Conservation (phyloP, 2,888 invertebrate species). For the Cantharis rustica region DNA sequence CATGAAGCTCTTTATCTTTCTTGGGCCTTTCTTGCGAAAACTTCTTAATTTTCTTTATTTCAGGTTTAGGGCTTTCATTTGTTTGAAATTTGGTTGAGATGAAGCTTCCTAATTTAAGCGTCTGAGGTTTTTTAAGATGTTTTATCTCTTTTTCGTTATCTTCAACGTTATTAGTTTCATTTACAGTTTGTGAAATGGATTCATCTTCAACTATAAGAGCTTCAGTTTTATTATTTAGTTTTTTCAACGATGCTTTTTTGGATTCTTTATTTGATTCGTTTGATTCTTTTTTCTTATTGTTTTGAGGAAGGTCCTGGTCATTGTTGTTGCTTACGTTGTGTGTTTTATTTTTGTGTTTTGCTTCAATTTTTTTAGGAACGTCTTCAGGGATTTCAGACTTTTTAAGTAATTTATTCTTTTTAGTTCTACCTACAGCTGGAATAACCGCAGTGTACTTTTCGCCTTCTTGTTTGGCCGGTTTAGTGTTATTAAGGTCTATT, state of each 20-base stretch:
- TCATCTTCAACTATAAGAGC: conserved; percentile 62
- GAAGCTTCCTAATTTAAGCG: background rate
- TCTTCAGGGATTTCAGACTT: conserved; percentile 35
- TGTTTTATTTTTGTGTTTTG: conserved; percentile 12
- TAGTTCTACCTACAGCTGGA: conserved; percentile 49
- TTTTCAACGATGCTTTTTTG: conserved; percentile 25
- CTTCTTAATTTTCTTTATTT: conserved; percentile 11
- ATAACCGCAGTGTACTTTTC: conserved; percentile 48
- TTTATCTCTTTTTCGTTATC: conserved; percentile 39
- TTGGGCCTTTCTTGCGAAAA: background rate
- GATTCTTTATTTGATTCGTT: conserved; percentile 5
- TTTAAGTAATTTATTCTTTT: conserved; percentile 47
- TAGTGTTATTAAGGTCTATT: conserved; percentile 10
- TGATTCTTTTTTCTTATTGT: conserved; percentile 25
- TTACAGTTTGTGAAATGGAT: conserved; percentile 70
- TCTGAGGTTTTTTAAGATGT: conserved; percentile 19
- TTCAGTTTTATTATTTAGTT: conserved; percentile 32
- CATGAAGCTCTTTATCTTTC: conserved; percentile 14
- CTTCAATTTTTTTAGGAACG: conserved; percentile 20
- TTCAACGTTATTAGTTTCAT: conserved; percentile 68
- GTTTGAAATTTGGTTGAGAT: background rate
- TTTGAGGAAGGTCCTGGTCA: background rate
- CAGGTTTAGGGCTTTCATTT: conserved; percentile 5
- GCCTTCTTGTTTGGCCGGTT: conserved; percentile 38
- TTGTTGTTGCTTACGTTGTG: background rate